Percentiles rank a stretch among this genome's conserved stretches.
phyloP scores from a whole-genome alignment of 2,797 vertebrate genomes.

The Crotalus adamanteus region DNA sequence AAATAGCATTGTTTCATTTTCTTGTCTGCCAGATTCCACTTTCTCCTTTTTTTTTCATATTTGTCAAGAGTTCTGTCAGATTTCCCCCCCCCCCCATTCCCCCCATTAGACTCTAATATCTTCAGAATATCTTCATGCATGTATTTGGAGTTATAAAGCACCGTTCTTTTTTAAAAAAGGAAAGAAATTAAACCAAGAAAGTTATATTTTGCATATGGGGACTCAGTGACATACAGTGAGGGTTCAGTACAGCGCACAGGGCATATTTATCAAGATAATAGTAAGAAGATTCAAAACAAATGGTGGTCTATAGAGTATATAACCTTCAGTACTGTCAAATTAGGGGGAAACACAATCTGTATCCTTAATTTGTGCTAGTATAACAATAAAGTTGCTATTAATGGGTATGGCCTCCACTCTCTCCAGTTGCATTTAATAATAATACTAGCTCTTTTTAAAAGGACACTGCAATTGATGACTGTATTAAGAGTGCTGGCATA shows the following conservation, averaged over 20 bases:
- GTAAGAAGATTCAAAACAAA: slow-evolving; percentile 62
- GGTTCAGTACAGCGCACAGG: slow-evolving; percentile 70
- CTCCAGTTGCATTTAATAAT: slow-evolving; percentile 27
- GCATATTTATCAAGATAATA: slow-evolving; percentile 76
- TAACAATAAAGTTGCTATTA: slow-evolving; percentile 81
- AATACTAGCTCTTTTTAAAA: not conserved
- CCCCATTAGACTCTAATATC: too few relatives aligned
- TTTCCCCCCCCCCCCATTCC: slow-evolving; percentile 44
- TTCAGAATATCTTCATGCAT: slow-evolving; percentile 75
- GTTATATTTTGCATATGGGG: slow-evolving; percentile 78
- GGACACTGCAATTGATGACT: not conserved
- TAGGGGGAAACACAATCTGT: slow-evolving; percentile 75
- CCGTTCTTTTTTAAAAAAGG: slow-evolving; percentile 63
- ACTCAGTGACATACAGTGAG: slow-evolving; percentile 67
- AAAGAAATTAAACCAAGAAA: slow-evolving; percentile 56
- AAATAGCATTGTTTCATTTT: slow-evolving; percentile 15
- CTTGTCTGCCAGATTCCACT: slow-evolving; percentile 65
- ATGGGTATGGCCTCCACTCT: slow-evolving; percentile 56
- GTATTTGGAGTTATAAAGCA: slow-evolving; percentile 71
- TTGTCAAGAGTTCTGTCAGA: slow-evolving; percentile 65
- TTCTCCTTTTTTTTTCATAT: slow-evolving; percentile 54
- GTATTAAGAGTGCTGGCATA: not conserved
- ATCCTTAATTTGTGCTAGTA: slow-evolving; percentile 75
- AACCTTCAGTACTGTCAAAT: slow-evolving; percentile 89
- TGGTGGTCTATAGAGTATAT: slow-evolving; percentile 80